Evolutionary conservation across 2,797 vertebrate species (phyloP).

Genomic region (Rousettus madagascariensis): DNA sequence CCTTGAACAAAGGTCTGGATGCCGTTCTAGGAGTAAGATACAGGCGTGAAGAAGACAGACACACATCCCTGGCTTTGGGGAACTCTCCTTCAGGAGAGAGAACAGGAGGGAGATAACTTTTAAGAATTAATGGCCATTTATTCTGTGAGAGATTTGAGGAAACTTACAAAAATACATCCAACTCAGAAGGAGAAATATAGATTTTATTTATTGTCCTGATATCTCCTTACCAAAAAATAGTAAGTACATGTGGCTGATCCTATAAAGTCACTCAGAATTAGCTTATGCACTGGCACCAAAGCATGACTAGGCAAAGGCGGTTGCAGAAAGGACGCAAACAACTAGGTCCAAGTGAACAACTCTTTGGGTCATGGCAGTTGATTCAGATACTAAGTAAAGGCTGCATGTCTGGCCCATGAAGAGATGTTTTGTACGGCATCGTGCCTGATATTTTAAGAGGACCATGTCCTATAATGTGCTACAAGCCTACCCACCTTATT

Average conservation of each 20-base stretch:
- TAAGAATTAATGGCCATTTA: background rate
- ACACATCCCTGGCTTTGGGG: background rate
- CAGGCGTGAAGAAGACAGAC: background rate
- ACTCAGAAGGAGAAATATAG: background rate
- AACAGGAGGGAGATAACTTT: background rate
- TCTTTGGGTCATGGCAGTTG: background rate
- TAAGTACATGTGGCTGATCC: background rate
- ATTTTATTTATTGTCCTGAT: constrained; percentile 12
- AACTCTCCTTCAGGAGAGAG: background rate
- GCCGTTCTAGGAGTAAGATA: background rate
- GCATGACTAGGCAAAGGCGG: background rate
- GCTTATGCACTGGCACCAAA: background rate
- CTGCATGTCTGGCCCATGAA: background rate
- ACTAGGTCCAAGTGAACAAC: background rate
- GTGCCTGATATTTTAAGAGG: background rate
- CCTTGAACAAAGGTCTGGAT: background rate
- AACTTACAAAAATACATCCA: background rate
- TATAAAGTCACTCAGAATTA: background rate
- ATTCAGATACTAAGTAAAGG: background rate
- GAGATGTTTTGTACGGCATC: background rate
- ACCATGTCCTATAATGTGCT: background rate
- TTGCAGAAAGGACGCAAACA: background rate
- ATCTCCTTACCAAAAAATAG: background rate
- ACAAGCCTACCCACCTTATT: background rate
- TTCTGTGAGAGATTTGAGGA: background rate